Evolutionary conservation across 2,113 vertebrate species (phyloP), one percentile per base, ranked within the genome.

Genomic region (Odobenus rosmarus): DNA sequence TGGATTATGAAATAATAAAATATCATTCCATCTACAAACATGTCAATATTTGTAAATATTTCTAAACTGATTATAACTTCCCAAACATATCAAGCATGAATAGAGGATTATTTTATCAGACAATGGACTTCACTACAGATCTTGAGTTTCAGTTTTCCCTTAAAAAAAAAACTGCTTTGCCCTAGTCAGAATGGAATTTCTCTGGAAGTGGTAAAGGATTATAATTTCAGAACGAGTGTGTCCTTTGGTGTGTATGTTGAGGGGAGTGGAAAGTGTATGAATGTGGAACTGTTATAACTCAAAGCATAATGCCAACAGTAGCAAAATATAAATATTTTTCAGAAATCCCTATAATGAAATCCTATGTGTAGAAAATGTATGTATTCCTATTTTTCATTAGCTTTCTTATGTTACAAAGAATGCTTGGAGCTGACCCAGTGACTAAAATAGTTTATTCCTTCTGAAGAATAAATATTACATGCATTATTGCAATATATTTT

Each of bases 401-500:
- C 46, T 76, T 93, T 69, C 51, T 53, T 69, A 26, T 21, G 21
- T 57, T 72, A 33, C 28, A 59, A 85, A 93, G 28, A 92, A 61
- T 59, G 23, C 19, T 18, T 77, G 36, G 24, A 62, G n/a, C 6
- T 85, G 33, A 57, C 10, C n/a, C 49, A 88, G 14, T 55, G 12
- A 83, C 26, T 77, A 67, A 72, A 92, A 55, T 80, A 89, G 80
- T 72, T 57, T 55, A 13, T 76, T 92, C 12, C 31, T 96, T 96
- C 62, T 33, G 77, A 80, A 84, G 8, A 69, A 64, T 33, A 76
- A 36, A 72, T 6, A 92, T 71, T 16, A 49, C 10, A 57, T 7
- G 15, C 51, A 10, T 83, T 91, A 85, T 6, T 59, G 14, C 9
- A 88, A 36, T 5, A 71, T 87, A 49, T 33, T 96, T 59, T 61